A percentile compares a stretch with the other conserved stretches of the same genome.
These are phyloP conservation scores for Tonatia bakeri DNA, from an alignment of 2,113 vertebrate genomes.

Conservation along the genomic window DNA sequence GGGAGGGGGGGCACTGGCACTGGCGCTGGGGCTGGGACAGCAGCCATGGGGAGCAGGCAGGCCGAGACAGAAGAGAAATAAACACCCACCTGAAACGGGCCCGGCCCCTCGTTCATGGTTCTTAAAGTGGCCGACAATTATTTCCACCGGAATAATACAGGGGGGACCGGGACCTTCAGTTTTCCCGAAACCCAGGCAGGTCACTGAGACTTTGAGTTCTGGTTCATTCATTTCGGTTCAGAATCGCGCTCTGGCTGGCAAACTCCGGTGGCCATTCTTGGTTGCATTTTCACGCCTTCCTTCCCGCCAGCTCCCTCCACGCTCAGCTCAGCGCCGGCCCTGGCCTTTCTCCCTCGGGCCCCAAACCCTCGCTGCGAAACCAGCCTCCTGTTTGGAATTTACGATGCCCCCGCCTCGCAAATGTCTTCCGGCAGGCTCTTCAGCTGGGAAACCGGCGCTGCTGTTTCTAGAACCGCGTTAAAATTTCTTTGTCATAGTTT, in stretches of 20 bases:
- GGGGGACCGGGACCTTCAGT: background rate
- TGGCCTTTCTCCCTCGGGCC: background rate
- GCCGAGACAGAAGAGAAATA: constrained; percentile 24
- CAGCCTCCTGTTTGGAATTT: background rate
- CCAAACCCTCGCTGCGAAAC: background rate
- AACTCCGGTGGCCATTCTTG: background rate
- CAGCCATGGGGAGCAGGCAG: constrained; percentile 31
- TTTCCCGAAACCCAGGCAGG: constrained; percentile 13
- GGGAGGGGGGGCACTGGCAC: too few species aligned
- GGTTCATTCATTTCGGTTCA: background rate
- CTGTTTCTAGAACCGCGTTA: background rate
- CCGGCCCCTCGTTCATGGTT: background rate
- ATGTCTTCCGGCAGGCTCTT: background rate
- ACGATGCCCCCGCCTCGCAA: background rate
- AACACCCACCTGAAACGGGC: background rate
- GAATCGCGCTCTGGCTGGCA: background rate
- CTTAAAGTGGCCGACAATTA: background rate
- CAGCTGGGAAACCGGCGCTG: rapidly evolving
- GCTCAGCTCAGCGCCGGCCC: background rate
- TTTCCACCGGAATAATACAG: constrained; percentile 15
- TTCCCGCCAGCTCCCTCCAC: background rate
- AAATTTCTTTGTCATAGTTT: too few species aligned
- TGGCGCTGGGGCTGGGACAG: background rate
- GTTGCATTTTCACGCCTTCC: background rate
- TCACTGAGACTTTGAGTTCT: constrained; percentile 13